Evolutionary conservation across 2,888 invertebrate species (phyloP).

Genomic region (Esperia sulphurella): DNA sequence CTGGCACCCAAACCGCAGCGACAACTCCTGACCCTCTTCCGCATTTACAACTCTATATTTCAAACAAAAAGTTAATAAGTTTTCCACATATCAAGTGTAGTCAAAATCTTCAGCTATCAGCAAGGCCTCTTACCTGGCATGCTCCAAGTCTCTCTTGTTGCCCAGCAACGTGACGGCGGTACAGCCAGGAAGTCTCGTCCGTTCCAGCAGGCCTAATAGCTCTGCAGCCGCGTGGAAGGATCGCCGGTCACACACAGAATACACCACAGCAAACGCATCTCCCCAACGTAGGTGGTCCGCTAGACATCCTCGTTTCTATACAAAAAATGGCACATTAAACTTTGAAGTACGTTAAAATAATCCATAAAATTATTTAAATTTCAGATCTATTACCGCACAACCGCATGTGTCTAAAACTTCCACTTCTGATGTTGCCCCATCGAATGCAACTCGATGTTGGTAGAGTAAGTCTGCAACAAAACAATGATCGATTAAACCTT

Average conservation of each 20-base stretch:
- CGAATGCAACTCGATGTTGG: slow-evolving; percentile 87
- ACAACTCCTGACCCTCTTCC: slow-evolving; percentile 89
- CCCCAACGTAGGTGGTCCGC: slow-evolving; percentile 90
- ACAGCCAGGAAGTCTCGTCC: slow-evolving; percentile 86
- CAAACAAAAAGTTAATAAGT: no score
- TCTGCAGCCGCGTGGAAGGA: slow-evolving; percentile 88
- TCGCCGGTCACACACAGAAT: slow-evolving; percentile 87
- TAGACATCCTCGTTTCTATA: slow-evolving; percentile 85
- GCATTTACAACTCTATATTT: slow-evolving; percentile 84
- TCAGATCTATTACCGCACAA: slow-evolving; percentile 81
- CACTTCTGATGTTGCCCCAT: slow-evolving; percentile 86
- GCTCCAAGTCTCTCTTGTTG: slow-evolving; percentile 89
- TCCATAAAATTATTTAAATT: no score
- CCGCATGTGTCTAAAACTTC: slow-evolving; percentile 89
- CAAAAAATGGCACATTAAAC: slow-evolving; percentile 10
- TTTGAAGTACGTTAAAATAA: not conserved
- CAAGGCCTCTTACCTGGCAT: slow-evolving; percentile 80
- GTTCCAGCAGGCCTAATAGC: slow-evolving; percentile 83
- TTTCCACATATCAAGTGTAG: no score
- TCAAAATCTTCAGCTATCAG: not conserved
- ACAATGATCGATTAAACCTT: slow-evolving; percentile 7
- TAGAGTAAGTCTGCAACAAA: slow-evolving; percentile 85
- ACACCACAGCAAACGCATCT: slow-evolving; percentile 90
- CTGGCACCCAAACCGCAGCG: slow-evolving; percentile 87
- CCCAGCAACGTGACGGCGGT: slow-evolving; percentile 88